Evolutionary conservation across 2,113 vertebrate species (phyloP).

Genomic region (Muntiacus muntjak): DNA sequence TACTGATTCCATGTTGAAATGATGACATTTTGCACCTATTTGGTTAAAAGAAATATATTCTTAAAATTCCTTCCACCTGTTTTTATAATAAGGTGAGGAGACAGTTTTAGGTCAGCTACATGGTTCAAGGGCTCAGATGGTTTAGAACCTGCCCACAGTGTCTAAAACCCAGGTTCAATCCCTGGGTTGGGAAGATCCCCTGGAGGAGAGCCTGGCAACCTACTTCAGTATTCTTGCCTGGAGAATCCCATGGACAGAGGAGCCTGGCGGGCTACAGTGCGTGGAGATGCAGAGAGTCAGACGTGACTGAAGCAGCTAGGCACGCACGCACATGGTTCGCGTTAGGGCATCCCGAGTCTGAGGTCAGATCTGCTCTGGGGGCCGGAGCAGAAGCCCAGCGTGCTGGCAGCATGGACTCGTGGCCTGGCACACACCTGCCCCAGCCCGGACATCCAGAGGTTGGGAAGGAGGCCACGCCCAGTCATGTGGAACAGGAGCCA

Average conservation of each 20-base stretch:
- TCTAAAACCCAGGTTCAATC: neutral
- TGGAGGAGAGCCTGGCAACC: neutral
- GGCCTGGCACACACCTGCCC: neutral
- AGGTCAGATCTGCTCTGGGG: neutral
- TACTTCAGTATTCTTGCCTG: neutral
- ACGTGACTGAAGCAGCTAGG: neutral
- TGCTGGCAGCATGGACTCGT: accelerated
- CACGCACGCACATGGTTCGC: neutral
- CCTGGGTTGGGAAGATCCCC: neutral
- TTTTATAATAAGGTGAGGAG: neutral
- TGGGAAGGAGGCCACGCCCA: neutral
- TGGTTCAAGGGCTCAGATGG: neutral
- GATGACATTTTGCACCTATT: neutral
- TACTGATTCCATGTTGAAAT: neutral
- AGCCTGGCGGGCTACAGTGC: neutral
- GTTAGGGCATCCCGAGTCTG: neutral
- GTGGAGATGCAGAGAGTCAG: neutral
- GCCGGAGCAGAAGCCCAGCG: accelerated
- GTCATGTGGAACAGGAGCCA: too few relatives aligned
- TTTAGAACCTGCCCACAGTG: neutral
- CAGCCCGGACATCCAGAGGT: accelerated
- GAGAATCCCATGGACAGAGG: neutral
- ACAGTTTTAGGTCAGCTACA: accelerated
- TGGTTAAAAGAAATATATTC: neutral
- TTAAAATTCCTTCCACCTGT: neutral